A percentile compares a stretch with the other conserved stretches of the same genome.
Evolutionary conservation across 2,888 invertebrate genomes (phyloP).

Genomic region (Esperia sulphurella): DNA sequence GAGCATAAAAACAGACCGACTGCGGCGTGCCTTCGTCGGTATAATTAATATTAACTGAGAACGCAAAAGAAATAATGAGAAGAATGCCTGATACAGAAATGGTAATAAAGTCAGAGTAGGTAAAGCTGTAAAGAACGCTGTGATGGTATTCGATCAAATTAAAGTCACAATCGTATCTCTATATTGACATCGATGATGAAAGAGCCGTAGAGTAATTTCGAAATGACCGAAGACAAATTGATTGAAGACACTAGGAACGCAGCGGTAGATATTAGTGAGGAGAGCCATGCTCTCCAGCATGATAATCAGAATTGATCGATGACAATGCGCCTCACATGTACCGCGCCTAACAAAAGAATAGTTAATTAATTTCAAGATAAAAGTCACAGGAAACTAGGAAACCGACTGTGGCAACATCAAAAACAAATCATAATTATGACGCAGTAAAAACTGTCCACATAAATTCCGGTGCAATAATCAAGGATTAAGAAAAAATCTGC

Average conservation of each 20-base stretch:
- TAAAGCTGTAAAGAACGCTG: conserved; percentile 2
- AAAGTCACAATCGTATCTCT: conserved; percentile 20
- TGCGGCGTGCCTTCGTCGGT: conserved; percentile 44
- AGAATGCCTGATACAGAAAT: conserved; percentile 13
- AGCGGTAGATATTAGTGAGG: conserved; percentile 38
- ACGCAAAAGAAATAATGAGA: conserved; percentile 34
- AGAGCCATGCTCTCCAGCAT: conserved; percentile 37
- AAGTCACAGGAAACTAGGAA: conserved; percentile 50
- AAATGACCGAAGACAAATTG: conserved; percentile 58
- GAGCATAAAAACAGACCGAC: conserved; percentile 53
- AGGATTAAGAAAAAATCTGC: conserved; percentile 18
- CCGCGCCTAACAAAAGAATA: conserved; percentile 58
- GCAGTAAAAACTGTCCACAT: conserved; percentile 23
- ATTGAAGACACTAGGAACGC: conserved; percentile 46
- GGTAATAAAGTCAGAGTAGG: conserved; percentile 7
- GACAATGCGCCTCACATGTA: conserved; percentile 54
- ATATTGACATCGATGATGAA: conserved; percentile 38
- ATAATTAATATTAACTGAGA: conserved; percentile 61
- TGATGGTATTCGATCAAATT: conserved; percentile 26
- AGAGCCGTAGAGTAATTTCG: conserved; percentile 45
- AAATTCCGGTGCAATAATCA: conserved; percentile 6
- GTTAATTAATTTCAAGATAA: conserved; percentile 69
- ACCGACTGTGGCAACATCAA: conserved; percentile 34
- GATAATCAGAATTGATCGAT: conserved; percentile 71
- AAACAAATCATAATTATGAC: conserved; percentile 41